These are phyloP conservation scores for Osmerus mordax DNA, from an alignment of 2,113 vertebrate species.

Conservation along the genomic window DNA sequence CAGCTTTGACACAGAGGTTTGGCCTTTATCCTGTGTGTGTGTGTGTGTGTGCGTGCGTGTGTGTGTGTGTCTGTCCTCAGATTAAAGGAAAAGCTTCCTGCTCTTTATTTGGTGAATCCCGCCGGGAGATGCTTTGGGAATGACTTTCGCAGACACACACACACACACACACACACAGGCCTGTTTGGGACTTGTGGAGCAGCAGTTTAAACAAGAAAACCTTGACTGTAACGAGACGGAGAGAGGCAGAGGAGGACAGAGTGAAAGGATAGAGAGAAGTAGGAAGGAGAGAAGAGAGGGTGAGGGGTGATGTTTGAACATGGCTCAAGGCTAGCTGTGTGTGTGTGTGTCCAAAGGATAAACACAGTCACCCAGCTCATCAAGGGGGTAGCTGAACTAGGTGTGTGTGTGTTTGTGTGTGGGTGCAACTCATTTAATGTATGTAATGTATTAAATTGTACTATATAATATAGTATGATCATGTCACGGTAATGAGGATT, in stretches of 20 bases:
- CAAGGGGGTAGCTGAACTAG: conserved; percentile 46
- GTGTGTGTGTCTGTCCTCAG: conserved; percentile 57
- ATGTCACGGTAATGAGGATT: conserved; percentile 18
- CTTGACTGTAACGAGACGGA: not conserved
- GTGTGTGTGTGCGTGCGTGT: too few species aligned
- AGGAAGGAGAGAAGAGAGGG: conserved; percentile 3
- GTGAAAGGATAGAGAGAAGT: conserved; percentile 3
- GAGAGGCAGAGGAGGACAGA: not conserved
- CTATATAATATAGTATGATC: conserved; percentile 43
- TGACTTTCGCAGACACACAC: conserved; percentile 47
- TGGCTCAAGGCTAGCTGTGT: conserved; percentile 61
- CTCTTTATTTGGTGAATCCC: conserved; percentile 71
- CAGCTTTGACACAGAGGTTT: not conserved
- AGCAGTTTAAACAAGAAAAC: not conserved
- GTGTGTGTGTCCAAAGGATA: conserved; percentile 68
- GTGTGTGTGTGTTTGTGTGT: conserved; percentile 40
- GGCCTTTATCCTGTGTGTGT: conserved; percentile 20
- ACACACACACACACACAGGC: not conserved
- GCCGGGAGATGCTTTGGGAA: conserved; percentile 63
- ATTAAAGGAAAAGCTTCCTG: conserved; percentile 80
- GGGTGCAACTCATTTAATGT: conserved; percentile 18
- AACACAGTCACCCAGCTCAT: conserved; percentile 65
- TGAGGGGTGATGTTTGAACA: conserved; percentile 57
- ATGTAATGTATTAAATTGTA: too few species aligned
- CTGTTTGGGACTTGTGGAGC: not conserved